Evolutionary conservation across 1,140 invertebrate genomes (phyloP), one percentile per base, ranked within the genome.

Genomic region (Pseudoatta argentina): DNA sequence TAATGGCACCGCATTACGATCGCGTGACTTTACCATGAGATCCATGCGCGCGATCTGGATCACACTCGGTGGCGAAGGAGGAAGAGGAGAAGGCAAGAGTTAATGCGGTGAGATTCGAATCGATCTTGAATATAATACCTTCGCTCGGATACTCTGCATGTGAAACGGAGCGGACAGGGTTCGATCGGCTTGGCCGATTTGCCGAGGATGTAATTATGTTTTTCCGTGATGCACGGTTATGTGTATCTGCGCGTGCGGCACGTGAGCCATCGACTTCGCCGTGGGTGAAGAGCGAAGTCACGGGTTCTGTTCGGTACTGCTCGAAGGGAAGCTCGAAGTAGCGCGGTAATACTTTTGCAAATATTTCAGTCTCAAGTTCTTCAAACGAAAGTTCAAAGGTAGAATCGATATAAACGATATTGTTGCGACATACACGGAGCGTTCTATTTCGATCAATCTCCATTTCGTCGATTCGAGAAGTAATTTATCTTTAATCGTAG

Each of bases 1-100:
- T 94, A 94, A 94, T 94, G 93, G 93, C 93, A 94, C 92, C 92
- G 85, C 85, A 91, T 91, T 89, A 87, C 88, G 91, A 89, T 93
- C 92, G 92, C 92, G 93, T 93, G 93, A 93, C 92, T 92, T 89
- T 86, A 88, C 85, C 69, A 71, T 71, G 86, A 90, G 89, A 89
- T 90, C 86, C 86, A 76, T 87, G 88, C 87, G 61, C 88, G 85
- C 88, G 88, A 89, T 89, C 71, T 89, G 64, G 87, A 89, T 89
- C 57, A 72, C 55, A 79, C 53, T 30, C 44, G 14, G 21, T 14
- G n/a, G 48, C 34, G 63, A 30, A 64, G 53, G 14, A 51, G 51
- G 18, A 7, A n/a, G 18, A 27, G 24, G 57, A 57, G 55, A 30
- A 64, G 64, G 30, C n/a, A 30, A 57, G 24, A 24, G 75, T 34